Evolutionary conservation across 2,113 vertebrate genomes (phyloP), one percentile per base, ranked within the genome.

Genomic region (Choloepus hoffmanni): DNA sequence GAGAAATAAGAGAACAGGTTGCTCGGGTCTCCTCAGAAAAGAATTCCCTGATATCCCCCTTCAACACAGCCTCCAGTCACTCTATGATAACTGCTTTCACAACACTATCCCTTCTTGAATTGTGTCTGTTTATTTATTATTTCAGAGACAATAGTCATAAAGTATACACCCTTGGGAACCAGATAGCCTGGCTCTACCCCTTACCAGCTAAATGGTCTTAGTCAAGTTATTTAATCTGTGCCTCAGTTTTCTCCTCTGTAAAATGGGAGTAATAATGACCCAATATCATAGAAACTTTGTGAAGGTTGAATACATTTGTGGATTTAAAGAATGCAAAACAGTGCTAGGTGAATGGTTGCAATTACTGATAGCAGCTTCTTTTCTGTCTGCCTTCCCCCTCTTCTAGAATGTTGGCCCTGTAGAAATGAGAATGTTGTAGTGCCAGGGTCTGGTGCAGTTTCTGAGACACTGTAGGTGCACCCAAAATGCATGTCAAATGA

Each of bases 301-400:
- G 36, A 30, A 63, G 45, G 28, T 3, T 8, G 45, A 23, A 19
- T n/a, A 0, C 4, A 0, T 24, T 50, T 7, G 15, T 48, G 1
- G 6, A 23, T 55, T 55, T 63, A 36, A 53, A 36, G 81, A 33
- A 53, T 14, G 23, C 48, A 65, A 7, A 28, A 21, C 2, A 3
- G 19, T 7, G n/a, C n/a, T 43, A 7, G 30, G 21, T 10, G 15
- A 43, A 28, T 9, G 15, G 43, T 5, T 36, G 23, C 62, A 43
- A 3, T 55, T 15, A 18, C 11, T 0, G 0, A 28, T 18, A 15
- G 4, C 43, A 53, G 9, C 53, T 70, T n/a, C 55, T 68, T 63
- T 58, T 63, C 88, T 43, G 11, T 40, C 74, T 24, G 30, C 5
- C 33, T 19, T 48, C 16, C 48, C 84, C 15, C 0, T 3, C 55